Evolutionary conservation across 2,888 invertebrate species (phyloP).

Genomic region (Cantharis flavilabris): DNA sequence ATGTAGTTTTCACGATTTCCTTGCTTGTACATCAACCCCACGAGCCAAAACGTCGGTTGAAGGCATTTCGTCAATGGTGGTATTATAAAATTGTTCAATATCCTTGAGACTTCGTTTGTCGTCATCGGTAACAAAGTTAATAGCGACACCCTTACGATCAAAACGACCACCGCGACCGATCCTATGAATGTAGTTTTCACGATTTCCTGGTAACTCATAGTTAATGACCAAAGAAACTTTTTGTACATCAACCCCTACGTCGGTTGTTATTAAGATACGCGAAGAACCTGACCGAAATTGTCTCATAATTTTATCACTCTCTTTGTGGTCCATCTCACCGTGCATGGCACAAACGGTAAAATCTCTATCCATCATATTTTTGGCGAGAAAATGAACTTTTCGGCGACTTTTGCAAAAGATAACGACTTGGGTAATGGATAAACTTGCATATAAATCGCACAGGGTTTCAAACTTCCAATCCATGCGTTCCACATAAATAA

Average conservation of each 20-base stretch:
- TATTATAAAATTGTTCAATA: constrained; percentile 98
- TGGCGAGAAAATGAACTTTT: constrained; percentile 98
- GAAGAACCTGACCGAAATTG: constrained; percentile 99
- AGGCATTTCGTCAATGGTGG: constrained; percentile 99
- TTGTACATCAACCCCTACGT: constrained; percentile 99
- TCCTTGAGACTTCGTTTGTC: constrained; percentile 94
- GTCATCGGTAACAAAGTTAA: constrained; percentile 92
- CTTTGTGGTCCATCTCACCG: constrained; percentile 99
- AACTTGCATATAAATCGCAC: constrained; percentile 97
- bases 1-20: constrained; percentile 99
- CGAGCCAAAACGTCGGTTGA: too few relatives aligned
- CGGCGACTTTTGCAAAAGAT: constrained; percentile 99
- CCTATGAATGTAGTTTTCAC: constrained; percentile 99
- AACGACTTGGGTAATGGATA: constrained; percentile 99
- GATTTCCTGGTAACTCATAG: constrained; percentile 98
- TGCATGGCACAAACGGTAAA: constrained; percentile 99
- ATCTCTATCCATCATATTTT: constrained; percentile 91
- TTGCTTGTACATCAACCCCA: too few relatives aligned
- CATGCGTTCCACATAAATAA: constrained; percentile 89
- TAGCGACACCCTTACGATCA: constrained; percentile 54
- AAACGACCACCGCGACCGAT: constrained; percentile 99
- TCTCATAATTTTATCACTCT: constrained; percentile 98
- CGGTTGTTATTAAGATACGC: constrained; percentile 97
- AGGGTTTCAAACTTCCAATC: constrained; percentile 95
- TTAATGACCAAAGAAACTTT: constrained; percentile 99